These are phyloP conservation scores for Hypena proboscidalis DNA, from an alignment of 2,888 invertebrate species.

Conservation along the genomic window DNA sequence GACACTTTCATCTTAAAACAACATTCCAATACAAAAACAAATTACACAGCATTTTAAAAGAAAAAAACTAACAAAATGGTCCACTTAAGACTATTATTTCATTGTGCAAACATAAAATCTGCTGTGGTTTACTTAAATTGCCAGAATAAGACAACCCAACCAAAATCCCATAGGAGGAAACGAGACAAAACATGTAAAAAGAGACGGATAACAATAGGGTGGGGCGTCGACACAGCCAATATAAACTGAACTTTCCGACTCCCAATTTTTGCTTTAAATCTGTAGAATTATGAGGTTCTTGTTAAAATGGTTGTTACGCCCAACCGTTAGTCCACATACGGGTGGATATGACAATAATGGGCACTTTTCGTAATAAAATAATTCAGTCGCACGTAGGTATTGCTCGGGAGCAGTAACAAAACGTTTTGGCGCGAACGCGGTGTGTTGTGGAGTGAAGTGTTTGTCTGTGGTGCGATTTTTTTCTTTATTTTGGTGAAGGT, in stretches of 20 bases:
- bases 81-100: slow-evolving; percentile 40
- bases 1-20: too few relatives aligned
- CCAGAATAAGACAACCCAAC: slow-evolving; percentile 55
- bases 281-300: slow-evolving; percentile 24
- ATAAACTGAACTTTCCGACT: slow-evolving; percentile 18
- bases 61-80: slow-evolving; percentile 32
- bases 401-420: slow-evolving; percentile 51
- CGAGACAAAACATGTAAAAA: slow-evolving; percentile 42
- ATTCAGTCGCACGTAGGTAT: slow-evolving; percentile 72
- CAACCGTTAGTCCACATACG: slow-evolving; percentile 69
- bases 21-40: neutral
- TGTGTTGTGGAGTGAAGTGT: slow-evolving; percentile 36
- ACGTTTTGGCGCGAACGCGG: slow-evolving; percentile 38
- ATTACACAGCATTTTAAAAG: slow-evolving; percentile 4
- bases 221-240: slow-evolving; percentile 51
- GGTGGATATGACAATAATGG: slow-evolving; percentile 75
- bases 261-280: slow-evolving; percentile 10
- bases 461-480: slow-evolving; percentile 26
- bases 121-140: slow-evolving; percentile 52
- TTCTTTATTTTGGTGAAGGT: slow-evolving; percentile 11
- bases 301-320: slow-evolving; percentile 56
- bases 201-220: slow-evolving; percentile 53
- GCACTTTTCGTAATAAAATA: slow-evolving; percentile 75
- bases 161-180: slow-evolving; percentile 47
- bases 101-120: slow-evolving; percentile 52